Evolutionary conservation across 2,113 vertebrate species (phyloP).

Genomic region (Parus major): DNA sequence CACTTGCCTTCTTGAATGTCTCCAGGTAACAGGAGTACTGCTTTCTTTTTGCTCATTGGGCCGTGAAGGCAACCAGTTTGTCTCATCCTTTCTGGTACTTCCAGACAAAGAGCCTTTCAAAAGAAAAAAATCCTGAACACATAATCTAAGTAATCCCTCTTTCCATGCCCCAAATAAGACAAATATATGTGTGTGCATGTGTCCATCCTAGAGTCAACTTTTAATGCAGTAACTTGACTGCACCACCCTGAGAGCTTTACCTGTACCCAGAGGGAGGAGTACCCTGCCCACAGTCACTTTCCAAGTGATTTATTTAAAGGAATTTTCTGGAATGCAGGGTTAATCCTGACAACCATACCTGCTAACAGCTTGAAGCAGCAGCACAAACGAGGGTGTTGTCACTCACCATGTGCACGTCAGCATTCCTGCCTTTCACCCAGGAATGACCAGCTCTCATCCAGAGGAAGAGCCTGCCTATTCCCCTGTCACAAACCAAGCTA

Average conservation of each 20-base stretch:
- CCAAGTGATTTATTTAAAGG: not conserved
- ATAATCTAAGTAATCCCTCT: conserved; percentile 42
- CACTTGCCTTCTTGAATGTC: conserved; percentile 73
- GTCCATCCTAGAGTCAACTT: not conserved
- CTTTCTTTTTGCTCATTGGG: conserved; percentile 65
- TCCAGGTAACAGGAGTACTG: conserved; percentile 75
- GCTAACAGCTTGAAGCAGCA: not conserved
- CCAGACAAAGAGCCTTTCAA: conserved; percentile 78
- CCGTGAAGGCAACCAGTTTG: conserved; percentile 69
- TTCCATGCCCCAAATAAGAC: conserved; percentile 53
- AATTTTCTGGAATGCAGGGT: not conserved
- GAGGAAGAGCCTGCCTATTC: not conserved
- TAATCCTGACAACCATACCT: not conserved
- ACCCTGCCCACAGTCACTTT: not conserved
- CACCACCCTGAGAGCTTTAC: conserved; percentile 75
- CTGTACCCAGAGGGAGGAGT: not conserved
- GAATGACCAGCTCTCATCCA: not conserved
- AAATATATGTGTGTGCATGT: conserved; percentile 46
- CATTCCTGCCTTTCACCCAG: not conserved
- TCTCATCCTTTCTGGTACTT: conserved; percentile 62
- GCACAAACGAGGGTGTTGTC: not conserved
- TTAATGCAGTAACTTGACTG: conserved; percentile 61
- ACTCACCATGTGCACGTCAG: fast-evolving
- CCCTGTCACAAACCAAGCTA: not conserved
- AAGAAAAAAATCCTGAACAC: conserved; percentile 36